Evolutionary conservation across 1,140 invertebrate genomes (phyloP).

Genomic region (Argopecten irradians): DNA sequence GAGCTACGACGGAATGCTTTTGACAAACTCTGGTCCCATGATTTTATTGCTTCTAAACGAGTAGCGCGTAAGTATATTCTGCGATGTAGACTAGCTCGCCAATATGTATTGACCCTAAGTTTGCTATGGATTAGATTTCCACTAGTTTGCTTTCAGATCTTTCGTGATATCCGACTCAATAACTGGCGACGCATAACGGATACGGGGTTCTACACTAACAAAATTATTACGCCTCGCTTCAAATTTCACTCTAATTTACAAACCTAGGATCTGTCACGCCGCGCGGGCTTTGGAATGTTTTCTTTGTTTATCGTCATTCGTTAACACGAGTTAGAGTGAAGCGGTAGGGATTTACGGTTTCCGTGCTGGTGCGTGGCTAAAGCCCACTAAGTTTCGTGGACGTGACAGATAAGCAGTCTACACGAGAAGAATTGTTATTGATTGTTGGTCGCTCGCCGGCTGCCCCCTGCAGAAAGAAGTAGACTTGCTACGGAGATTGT

Average conservation of each 20-base stretch:
- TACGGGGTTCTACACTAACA: constrained; percentile 44
- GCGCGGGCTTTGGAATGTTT: constrained; percentile 34
- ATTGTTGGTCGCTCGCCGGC: constrained; percentile 34
- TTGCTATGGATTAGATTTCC: constrained; percentile 29
- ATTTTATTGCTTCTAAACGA: constrained; percentile 27
- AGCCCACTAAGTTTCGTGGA: constrained; percentile 43
- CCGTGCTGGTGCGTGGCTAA: constrained; percentile 33
- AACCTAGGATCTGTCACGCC: not conserved
- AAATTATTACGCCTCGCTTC: constrained; percentile 47
- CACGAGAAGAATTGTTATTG: constrained; percentile 35
- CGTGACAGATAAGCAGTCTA: constrained; percentile 39
- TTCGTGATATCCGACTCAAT: constrained; percentile 42
- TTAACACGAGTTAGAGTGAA: constrained; percentile 38
- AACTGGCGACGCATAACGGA: constrained; percentile 52
- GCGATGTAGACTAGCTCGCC: not conserved
- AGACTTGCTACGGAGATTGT: constrained; percentile 31
- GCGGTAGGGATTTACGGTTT: constrained; percentile 36
- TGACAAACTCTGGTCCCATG: constrained; percentile 33
- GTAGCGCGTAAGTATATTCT: not conserved
- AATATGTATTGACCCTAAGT: not conserved
- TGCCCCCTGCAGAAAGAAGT: constrained; percentile 39
- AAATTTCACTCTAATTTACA: constrained; percentile 39
- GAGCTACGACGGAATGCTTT: constrained; percentile 37
- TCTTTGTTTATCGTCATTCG: constrained; percentile 36
- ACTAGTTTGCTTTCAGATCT: constrained; percentile 35